Base-by-base conservation (phyloP, 2,113 vertebrate genomes). In the Bothrops jararaca region DNA sequence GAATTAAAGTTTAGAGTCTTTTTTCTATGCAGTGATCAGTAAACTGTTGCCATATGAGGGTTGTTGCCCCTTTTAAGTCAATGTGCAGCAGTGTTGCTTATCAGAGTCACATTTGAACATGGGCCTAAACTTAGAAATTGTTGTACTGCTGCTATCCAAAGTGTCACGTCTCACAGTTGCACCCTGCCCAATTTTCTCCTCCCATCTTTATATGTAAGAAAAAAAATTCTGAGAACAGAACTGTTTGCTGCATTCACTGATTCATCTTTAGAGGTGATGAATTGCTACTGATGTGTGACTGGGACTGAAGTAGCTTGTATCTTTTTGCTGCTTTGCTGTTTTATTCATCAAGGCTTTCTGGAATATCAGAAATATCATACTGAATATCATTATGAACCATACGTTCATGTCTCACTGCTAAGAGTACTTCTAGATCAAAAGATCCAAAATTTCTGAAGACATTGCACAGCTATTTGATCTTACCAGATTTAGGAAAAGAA, bases 261-360 rank as follows among this genome's bases (percentile, higher is more conserved):
- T 0, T 2, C 23, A 89, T 69, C 96, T 95, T 94, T 60, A 85
- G 90, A 96, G 92, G 95, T 89, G 96, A 95, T 86, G 96, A 98
- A 94, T 80, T 96, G 94, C 64, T 95, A 54, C 18, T 91, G 95
- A 97, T 85, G 94, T 42, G 18, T 42, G 74, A 42, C 74, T 39
- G 34, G 69, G 34, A 80, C 18, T 80, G 69, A 39, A 80, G 34
- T 80, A 80, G 74, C 74, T 42, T 80, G 34, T 22, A 80, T 23
- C 74, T 80, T 80, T 80, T 80, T 80, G 22, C 74, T 22, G 74
- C 69, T 74, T 74, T 74, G 2, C 5, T 74, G 13, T 80, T 80
- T 80, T 42, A 42, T 18, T 80, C 74, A 80, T 80, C 74, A 80
- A 22, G 18, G 8, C 74, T 39, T 80, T 42, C 34, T 80, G 74